Base-by-base conservation (phyloP, 2,797 vertebrate species). In the Chrysocyon brachyurus region DNA sequence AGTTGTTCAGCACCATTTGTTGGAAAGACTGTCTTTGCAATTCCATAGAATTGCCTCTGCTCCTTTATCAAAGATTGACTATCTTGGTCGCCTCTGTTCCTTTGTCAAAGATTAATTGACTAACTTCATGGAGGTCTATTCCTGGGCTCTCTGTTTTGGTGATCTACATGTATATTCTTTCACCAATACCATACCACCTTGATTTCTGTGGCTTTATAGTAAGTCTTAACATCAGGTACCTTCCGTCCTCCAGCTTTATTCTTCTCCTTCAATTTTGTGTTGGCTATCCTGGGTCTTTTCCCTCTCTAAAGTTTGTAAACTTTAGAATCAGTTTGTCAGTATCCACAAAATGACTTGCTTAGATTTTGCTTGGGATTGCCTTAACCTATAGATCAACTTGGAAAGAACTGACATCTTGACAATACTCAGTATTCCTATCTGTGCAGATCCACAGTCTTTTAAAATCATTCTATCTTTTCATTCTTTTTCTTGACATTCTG, bases 401-500 rank as follows among this genome's bases (percentile, higher is more conserved):
- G 70, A 31, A 68, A 90, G 63, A 83, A 83, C 36, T 24, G 28
- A 36, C 9, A 66, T 70, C 5, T 75, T 92, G 19, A 90, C 36
- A 79, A 22, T 24, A 31, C 5, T 73, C 33, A 57, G 16, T 40
- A 10, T 78, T 75, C n/a, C 24, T 79, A 33, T 26, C 33, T 19
- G 54, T 3, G 15, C 79, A 75, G 15, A 95, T 36, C 12, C 49
- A 56, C 36, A 11, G 54, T 81, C 61, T 28, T 26, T 68, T 95
- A 52, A 57, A 75, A 85, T 15, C 40, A 52, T 61, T 77, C 12
- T 89, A 15, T 87, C 19, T 54, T 61, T 26, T 85, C 52, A 28
- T 54, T 84, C 59, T 87, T 90, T 82, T 90, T 87, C 54, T 83
- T 77, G 54, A 12, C 16, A 95, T 91, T 89, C n/a, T 72, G 94